A percentile compares a stretch with the other conserved stretches of the same genome.
These are phyloP conservation scores for Galendromus occidentalis DNA, from an alignment of 1,140 invertebrate species.

Conservation along the genomic window DNA sequence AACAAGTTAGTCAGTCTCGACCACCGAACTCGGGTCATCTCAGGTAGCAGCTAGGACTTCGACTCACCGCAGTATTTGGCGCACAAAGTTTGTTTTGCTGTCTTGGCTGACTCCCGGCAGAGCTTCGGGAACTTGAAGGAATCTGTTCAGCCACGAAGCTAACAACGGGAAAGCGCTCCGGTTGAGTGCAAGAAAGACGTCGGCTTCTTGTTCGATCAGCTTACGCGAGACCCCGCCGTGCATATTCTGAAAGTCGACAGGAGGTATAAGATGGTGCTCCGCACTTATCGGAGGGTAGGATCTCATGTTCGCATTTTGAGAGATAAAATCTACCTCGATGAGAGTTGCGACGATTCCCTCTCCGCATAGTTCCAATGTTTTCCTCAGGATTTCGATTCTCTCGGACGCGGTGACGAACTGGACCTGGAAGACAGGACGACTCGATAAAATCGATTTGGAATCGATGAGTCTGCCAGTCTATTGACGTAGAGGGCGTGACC, in stretches of 20 bases:
- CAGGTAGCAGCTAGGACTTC: no score
- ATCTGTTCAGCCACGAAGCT: not conserved
- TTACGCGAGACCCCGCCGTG: not conserved
- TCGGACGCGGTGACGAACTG: slow-evolving; percentile 1
- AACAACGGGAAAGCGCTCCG: not conserved
- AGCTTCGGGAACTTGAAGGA: not conserved
- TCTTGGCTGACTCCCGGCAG: not conserved
- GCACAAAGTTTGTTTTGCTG: not conserved
- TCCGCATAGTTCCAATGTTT: not conserved
- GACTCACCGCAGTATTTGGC: not conserved
- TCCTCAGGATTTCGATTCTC: not conserved
- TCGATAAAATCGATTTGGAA: not conserved
- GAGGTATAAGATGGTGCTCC: no score
- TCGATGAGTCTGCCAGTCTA: no score
- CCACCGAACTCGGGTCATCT: no score
- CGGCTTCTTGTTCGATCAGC: not conserved
- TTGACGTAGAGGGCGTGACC: no score
- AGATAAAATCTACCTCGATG: not conserved
- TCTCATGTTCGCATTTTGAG: no score
- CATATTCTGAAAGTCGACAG: not conserved
- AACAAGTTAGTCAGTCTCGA: no score
- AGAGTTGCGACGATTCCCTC: not conserved
- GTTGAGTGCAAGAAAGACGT: slow-evolving; percentile 6
- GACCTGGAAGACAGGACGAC: not conserved
- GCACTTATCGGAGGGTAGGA: no score